Base-by-base conservation (phyloP, 2,113 vertebrate species). In the Lates calcarifer region DNA sequence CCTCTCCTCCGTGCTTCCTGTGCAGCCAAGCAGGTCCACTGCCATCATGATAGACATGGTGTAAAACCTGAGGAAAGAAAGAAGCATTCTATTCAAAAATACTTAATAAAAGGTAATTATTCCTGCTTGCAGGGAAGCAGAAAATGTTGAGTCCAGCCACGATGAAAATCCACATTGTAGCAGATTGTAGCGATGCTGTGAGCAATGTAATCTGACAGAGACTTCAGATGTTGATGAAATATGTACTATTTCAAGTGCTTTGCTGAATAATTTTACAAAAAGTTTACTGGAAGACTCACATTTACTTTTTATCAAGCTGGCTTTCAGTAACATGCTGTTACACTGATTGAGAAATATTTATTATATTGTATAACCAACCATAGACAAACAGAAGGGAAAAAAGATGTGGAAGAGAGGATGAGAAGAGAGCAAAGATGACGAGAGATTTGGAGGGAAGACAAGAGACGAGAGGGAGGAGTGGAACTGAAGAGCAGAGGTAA, bases 1-100 rank as follows among this genome's bases (percentile, higher is more conserved):
- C 28, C 98, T 91, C 90, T 99, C 98, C 90, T 99, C 97, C 0
- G 93, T 97, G 51, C 96, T 98, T 55, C 98, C 98, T 0, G 98
- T 98, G 74, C 98, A 99, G 88, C 98, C 98, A 73, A 99, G 93
- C 85, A 99, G 96, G 86, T 99, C 98, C 90, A 99, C 98, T 0
- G 98, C 97, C 31, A 98, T 96, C 97, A 98, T 98, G 88, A 99
- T 98, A 65, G 98, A 98, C 98, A 99, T 98, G 87, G 98, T 99
- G 91, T 97, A 97, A 90, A 99, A 99, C 94, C 98, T 99, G 80
- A 66, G 26, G 14, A 20, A 20, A 60, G 29, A 83, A n/a, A n/a
- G 11, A n/a, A 31, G 14, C 1, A 12, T 0, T 0, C 20, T 4
- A 20, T 56, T 69, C 18, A 75, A 37, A 49, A 66, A 47, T 10